These are phyloP conservation scores for Diadumene lineata DNA, from an alignment of 92 coral and sea anemone genomes.

Conservation along the genomic window DNA sequence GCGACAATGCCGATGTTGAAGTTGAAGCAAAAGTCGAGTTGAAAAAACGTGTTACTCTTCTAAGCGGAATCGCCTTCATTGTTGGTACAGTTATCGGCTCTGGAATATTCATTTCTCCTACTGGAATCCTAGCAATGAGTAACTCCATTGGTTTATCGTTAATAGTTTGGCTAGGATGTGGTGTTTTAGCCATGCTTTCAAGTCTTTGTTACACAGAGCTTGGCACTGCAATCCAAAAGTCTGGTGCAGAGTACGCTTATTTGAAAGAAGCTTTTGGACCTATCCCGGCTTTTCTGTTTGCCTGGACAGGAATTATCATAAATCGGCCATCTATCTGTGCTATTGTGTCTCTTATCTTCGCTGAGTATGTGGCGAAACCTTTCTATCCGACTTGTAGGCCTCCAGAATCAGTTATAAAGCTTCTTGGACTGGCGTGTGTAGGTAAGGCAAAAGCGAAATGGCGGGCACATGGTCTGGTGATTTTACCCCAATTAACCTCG, in stretches of 20 bases:
- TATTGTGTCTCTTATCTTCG: conserved; percentile 73
- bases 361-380: conserved; percentile 73
- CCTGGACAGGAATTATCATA: conserved; percentile 77
- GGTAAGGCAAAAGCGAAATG: conserved; percentile 36
- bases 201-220: conserved; percentile 77
- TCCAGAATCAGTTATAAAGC: conserved; percentile 64
- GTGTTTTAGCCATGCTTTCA: conserved; percentile 70
- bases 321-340: conserved; percentile 74
- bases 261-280: conserved; percentile 72
- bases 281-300: conserved; percentile 64
- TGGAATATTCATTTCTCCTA: conserved; percentile 82
- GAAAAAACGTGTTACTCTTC: conserved; percentile 54
- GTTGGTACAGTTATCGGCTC: conserved; percentile 88
- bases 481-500: too few relatives aligned
- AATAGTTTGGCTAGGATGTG: conserved; percentile 79
- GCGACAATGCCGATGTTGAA: conserved; percentile 8
- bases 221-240: conserved; percentile 69
- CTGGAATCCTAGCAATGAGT: conserved; percentile 60
- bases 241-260: conserved; percentile 82
- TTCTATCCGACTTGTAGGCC: conserved; percentile 64
- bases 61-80: conserved; percentile 59
- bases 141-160: conserved; percentile 71
- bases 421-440: conserved; percentile 66
- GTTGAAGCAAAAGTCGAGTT: conserved; percentile 21
- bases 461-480: not conserved